Percentiles rank a stretch among this genome's conserved stretches.
phyloP scores from a whole-genome alignment of 2,888 invertebrate genomes.

The Polydrusus tereticollis region DNA sequence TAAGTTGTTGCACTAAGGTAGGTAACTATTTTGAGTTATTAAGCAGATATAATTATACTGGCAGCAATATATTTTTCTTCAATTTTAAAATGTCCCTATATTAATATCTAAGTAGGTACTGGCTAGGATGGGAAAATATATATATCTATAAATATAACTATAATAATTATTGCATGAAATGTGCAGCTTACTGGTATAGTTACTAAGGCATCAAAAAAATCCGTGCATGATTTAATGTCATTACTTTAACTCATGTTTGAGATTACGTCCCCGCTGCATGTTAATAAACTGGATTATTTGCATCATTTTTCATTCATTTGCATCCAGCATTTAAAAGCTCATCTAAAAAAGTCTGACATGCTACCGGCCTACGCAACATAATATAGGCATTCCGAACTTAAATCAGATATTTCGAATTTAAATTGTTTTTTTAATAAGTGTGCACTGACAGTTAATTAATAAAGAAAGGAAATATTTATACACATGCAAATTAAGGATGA shows the following conservation, averaged over 20 bases:
- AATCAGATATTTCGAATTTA: constrained; percentile 3
- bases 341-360: constrained; percentile 29
- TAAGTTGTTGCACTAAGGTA: no score
- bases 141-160: no score
- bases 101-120: no score
- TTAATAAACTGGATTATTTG: constrained; percentile 30
- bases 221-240: constrained; percentile 15
- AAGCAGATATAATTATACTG: no score
- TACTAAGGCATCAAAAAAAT: neutral
- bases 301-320: constrained; percentile 26
- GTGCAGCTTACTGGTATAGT: neutral
- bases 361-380: constrained; percentile 30
- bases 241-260: constrained; percentile 1
- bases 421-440: neutral
- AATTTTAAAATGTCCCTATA: no score
- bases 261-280: constrained; percentile 20
- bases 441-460: neutral
- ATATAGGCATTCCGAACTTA: constrained; percentile 9
- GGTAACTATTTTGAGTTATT: no score
- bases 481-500: no score
- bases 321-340: constrained; percentile 1
- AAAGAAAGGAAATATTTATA: no score
- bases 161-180: neutral
- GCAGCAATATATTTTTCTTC: no score
- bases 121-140: no score